Percentiles rank a stretch among this genome's conserved stretches.
Evolutionary conservation across 2,888 invertebrate species (phyloP).

Genomic region (Lochmaea capreae): DNA sequence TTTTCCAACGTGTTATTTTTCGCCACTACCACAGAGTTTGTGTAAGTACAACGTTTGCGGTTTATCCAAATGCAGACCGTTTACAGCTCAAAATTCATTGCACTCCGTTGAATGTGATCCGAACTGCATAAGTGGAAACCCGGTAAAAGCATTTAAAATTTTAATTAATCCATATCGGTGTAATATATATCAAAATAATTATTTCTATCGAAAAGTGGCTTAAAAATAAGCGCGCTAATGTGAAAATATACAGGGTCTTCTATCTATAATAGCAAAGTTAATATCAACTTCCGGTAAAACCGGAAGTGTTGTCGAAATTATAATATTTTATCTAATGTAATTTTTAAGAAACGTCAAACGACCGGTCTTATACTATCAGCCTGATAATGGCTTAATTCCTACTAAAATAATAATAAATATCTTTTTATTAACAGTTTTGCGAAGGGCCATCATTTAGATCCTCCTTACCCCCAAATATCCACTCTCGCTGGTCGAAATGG

Average conservation of each 20-base stretch:
- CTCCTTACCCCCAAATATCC: constrained; percentile 54
- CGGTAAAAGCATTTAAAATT: constrained; percentile 54
- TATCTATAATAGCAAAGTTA: too few species aligned
- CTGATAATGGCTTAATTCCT: too few species aligned
- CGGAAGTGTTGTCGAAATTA: too few species aligned
- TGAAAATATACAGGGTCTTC: too few species aligned
- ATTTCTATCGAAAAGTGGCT: too few species aligned
- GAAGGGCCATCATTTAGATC: constrained; percentile 58
- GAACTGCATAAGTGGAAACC: constrained; percentile 60
- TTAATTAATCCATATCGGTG: background rate
- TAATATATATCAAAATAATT: too few species aligned
- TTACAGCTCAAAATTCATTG: constrained; percentile 58
- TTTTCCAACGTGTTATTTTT: constrained; percentile 65
- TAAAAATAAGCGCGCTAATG: too few species aligned
- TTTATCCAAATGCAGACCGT: constrained; percentile 57
- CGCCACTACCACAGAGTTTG: constrained; percentile 61
- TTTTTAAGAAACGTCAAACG: too few species aligned
- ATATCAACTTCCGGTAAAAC: too few species aligned
- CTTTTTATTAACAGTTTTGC: constrained; percentile 60
- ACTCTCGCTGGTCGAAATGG: constrained; percentile 64
- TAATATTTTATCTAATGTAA: too few species aligned
- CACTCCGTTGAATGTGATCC: constrained; percentile 61
- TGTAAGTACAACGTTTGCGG: constrained; percentile 65
- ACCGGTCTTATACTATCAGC: too few species aligned
- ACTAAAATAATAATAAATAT: constrained; percentile 10